A percentile compares a stretch with the other conserved stretches of the same genome.
These are phyloP conservation scores for Macrochelys suwanniensis DNA, from an alignment of 2,797 vertebrate genomes.

Conservation along the genomic window DNA sequence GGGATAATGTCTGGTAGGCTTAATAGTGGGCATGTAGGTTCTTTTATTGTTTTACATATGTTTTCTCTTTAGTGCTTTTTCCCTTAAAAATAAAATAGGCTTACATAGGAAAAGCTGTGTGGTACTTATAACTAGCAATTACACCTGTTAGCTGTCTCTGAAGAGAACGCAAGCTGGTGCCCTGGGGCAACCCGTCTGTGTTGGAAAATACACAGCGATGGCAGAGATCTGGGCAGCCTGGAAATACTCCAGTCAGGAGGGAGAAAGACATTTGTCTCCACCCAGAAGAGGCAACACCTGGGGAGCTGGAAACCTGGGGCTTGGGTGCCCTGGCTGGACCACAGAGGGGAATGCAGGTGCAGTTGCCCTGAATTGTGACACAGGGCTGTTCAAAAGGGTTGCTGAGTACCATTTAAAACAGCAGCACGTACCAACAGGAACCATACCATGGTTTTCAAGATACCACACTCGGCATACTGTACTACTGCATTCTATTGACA, in stretches of 20 bases:
- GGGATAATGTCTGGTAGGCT: neutral
- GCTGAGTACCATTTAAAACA: neutral
- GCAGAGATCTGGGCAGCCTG: neutral
- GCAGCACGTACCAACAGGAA: neutral
- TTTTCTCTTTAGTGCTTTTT: neutral
- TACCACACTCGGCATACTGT: accelerated
- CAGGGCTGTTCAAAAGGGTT: neutral
- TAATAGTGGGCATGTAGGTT: neutral
- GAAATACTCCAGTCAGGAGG: neutral
- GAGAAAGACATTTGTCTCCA: neutral
- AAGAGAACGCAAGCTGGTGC: neutral
- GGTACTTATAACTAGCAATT: neutral
- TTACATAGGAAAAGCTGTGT: neutral
- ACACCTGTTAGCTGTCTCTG: neutral
- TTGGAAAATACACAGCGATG: neutral
- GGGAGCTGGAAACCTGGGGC: neutral
- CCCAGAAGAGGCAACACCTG: neutral
- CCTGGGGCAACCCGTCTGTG: neutral
- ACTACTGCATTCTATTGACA: neutral
- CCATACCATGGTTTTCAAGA: accelerated
- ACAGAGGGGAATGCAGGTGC: neutral
- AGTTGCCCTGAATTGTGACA: neutral
- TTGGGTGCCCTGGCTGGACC: neutral
- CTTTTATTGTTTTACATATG: neutral
- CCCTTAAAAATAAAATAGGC: neutral